Percentiles rank a stretch among this genome's conserved stretches.
Conservation (phyloP, 2,113 vertebrate species). For the Illadopsis cleaveri region DNA sequence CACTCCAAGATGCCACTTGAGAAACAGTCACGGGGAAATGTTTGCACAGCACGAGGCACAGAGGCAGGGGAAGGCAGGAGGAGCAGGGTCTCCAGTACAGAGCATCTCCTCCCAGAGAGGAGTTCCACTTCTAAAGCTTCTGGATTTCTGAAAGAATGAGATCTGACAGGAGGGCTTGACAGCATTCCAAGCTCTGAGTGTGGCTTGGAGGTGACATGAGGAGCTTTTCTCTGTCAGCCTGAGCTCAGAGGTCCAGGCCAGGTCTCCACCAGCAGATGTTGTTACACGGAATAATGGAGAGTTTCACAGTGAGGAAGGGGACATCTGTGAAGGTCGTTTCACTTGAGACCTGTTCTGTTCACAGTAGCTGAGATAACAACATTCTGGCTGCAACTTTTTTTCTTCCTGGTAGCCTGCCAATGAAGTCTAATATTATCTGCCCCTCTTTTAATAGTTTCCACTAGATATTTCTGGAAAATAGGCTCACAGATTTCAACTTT, state of each 20-base stretch:
- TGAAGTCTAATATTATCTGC: not conserved
- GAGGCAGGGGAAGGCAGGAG: not conserved
- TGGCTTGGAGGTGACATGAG: not conserved
- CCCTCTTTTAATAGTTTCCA: not conserved
- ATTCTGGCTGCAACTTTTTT: not conserved
- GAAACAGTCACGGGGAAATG: slow-evolving; percentile 51
- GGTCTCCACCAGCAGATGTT: not conserved
- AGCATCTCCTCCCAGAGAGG: not conserved
- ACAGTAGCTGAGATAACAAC: not conserved
- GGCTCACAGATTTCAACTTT: not conserved
- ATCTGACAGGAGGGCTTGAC: not conserved
- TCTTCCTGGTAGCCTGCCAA: not conserved
- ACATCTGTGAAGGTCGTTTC: not conserved
- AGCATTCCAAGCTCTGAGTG: not conserved
- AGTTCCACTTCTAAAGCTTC: not conserved
- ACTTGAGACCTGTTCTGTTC: not conserved
- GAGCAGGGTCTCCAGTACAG: not conserved
- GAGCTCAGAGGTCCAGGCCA: not conserved
- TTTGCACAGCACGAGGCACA: slow-evolving; percentile 17
- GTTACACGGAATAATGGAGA: not conserved
- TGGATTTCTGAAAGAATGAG: not conserved
- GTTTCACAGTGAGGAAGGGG: not conserved
- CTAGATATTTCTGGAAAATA: not conserved
- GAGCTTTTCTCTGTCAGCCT: not conserved
- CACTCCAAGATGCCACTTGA: slow-evolving; percentile 55